Evolutionary conservation across 2,113 vertebrate genomes (phyloP), one percentile per base, ranked within the genome.

Genomic region (Toxotes chatareus): DNA sequence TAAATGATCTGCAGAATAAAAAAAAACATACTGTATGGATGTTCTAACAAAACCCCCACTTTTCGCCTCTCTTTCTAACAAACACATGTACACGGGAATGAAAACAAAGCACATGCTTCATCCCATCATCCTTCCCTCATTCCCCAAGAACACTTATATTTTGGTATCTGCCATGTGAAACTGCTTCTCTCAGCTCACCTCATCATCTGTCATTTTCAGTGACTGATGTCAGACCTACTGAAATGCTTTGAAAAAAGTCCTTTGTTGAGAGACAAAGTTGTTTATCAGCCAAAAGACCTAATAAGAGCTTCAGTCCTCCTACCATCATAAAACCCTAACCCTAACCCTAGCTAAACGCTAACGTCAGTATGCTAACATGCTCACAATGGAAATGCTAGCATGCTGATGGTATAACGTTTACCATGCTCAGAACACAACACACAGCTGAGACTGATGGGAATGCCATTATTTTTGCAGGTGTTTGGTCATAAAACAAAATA

Each of bases 121-220:
- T 79, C 49, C 77, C 80, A 70, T 83, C 82, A 90, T 68, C 32
- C 60, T 53, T 10, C 31, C 13, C 51, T 23, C 36, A 0, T 10
- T 70, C 76, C 60, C 60, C 5, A 4, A 27, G 19, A 78, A 78
- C 74, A 9, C 36, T 17, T 65, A 57, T 13, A 76, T 46, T 73
- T 82, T 62, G 40, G 49, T 56, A 42, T 76, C 57, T 70, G 71
- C 74, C 79, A 71, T 69, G 73, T 74, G 76, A 91, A 79, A 76
- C 12, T 34, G 73, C 68, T 40, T 7, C 16, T 46, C 77, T 76
- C 36, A 57, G 66, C 57, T 79, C 75, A 84, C 71, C 78, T 82
- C 76, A 32, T 69, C 88, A 90, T 85, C 88, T 88, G 86, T 75
- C 83, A 87, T 63, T 80, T 49, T 76, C 61, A 65, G 76, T 85